A percentile compares a stretch with the other conserved stretches of the same genome.
Conservation (phyloP, 35 echinoderm and acorn worm species). For the Acanthaster planci region DNA sequence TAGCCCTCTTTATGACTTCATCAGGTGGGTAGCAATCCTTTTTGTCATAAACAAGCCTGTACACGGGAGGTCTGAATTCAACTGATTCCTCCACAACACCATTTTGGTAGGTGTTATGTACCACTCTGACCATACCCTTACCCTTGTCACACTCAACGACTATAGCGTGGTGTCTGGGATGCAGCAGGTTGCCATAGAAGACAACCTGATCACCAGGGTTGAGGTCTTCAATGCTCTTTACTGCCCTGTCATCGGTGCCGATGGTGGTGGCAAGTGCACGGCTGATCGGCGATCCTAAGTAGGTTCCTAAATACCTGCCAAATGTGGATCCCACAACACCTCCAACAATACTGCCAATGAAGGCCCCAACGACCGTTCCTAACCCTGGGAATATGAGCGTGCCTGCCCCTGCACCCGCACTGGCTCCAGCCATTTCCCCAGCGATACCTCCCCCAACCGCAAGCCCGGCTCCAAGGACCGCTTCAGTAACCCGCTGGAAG, state of each 20-base stretch:
- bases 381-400: not conserved
- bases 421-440: not conserved
- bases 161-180: conserved; percentile 47
- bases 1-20: conserved; percentile 17
- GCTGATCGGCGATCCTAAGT: not conserved
- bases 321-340: not conserved
- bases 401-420: not conserved
- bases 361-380: not conserved
- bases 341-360: conserved; percentile 5
- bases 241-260: not conserved
- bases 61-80: not conserved
- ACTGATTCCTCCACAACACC: conserved; percentile 55
- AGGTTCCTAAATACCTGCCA: not conserved
- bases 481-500: not conserved
- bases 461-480: not conserved
- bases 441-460: not conserved
- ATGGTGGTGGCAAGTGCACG: not conserved
- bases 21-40: conserved; percentile 1
- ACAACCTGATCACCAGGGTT: conserved; percentile 35
- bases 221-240: not conserved
- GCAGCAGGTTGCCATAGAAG: conserved; percentile 5
- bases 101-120: conserved; percentile 30
- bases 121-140: conserved; percentile 1
- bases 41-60: not conserved
- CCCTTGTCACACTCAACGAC: not conserved